Base-by-base conservation (phyloP, 2,797 vertebrate species). In the Hippocampus kuda region DNA sequence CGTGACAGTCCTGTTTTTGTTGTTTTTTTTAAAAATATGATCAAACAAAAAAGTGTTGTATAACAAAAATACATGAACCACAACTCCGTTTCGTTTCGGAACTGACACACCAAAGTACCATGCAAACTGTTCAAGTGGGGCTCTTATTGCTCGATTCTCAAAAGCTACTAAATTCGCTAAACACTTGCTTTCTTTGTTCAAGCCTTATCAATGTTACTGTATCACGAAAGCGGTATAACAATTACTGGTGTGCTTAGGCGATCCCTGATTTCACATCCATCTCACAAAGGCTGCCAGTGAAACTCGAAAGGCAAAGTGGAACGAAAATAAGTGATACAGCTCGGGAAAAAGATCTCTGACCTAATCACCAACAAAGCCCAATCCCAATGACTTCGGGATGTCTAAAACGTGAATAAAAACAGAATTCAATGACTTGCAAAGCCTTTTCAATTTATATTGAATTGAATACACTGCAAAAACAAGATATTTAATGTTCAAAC, bases 71-170 rank as follows among this genome's bases (percentile, higher is more conserved):
- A 49, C 61, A 48, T 26, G 51, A 65, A 77, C 34, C 72, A 66
- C 66, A 26, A 81, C 77, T 83, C 69, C 24, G 68, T 79, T 83
- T 75, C 65, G 77, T 44, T 48, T 38, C 34, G 34, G 71, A 56
- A 56, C 66, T 75, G 81, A 65, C 53, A 64, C 77, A 76, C 68
- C 67, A 48, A 76, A 73, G 66, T 22, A 70, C 72, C 81, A 84
- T 83, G 85, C 78, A 79, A 70, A 48, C 73, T 65, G 13, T 72
- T 20, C 66, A 71, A 70, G 53, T 30, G 34, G 34, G 24, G 60
- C 64, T 42, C 60, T 59, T 41, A 68, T 72, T 70, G 75, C 49
- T 16, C 27, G 53, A 72, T 63, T 44, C 69, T 75, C 27, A 26
- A 56, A 54, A n/a, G 53, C n/a, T 24, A 1, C 3, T 42, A 4